These are phyloP conservation scores for Carduelis carduelis DNA, from an alignment of 2,797 vertebrate species.

Conservation along the genomic window DNA sequence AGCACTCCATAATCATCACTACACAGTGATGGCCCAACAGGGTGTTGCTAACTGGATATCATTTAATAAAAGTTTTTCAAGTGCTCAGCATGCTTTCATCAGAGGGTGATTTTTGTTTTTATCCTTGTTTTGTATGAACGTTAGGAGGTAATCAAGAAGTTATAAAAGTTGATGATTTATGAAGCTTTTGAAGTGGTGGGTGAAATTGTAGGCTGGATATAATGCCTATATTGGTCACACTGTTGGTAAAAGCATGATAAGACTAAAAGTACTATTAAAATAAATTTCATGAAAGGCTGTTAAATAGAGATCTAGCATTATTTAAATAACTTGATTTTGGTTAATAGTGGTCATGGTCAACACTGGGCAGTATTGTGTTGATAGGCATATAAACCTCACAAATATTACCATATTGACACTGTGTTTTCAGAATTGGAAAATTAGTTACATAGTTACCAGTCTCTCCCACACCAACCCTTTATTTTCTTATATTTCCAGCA, in stretches of 20 bases:
- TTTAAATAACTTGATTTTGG: conserved; percentile 22
- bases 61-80: conserved; percentile 71
- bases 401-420: neutral
- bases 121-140: conserved; percentile 45
- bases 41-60: conserved; percentile 69
- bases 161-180: conserved; percentile 59
- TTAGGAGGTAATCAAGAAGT: conserved; percentile 60
- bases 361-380: neutral
- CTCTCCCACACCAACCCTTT: neutral
- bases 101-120: conserved; percentile 64
- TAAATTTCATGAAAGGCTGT: conserved; percentile 20
- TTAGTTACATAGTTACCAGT: neutral
- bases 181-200: conserved; percentile 39
- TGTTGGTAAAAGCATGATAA: conserved; percentile 50
- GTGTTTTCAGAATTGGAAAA: neutral
- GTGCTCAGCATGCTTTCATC: conserved; percentile 68
- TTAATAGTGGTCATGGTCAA: conserved; percentile 2
- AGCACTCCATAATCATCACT: conserved; percentile 69
- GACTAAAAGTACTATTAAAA: conserved; percentile 44
- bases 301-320: conserved; percentile 32
- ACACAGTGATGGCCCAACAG: conserved; percentile 66
- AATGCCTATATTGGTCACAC: conserved; percentile 18
- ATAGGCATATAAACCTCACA: neutral
- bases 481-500: neutral
- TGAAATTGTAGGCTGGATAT: conserved; percentile 32